These are phyloP conservation scores for Drosophila demipolita DNA, from an alignment of 2,888 invertebrate genomes.

Conservation along the genomic window DNA sequence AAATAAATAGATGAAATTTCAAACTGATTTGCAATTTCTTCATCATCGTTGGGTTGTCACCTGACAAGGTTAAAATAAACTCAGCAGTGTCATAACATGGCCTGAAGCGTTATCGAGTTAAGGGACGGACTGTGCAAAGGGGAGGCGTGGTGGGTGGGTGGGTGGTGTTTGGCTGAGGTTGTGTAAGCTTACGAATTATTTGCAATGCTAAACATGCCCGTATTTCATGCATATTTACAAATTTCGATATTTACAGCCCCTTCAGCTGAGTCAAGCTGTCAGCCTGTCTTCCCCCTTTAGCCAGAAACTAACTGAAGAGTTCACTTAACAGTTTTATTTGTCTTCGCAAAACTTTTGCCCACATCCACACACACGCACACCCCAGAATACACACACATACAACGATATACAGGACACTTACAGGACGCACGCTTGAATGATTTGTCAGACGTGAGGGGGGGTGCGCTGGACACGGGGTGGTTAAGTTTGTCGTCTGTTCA, in stretches of 20 bases:
- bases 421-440: constrained; percentile 62
- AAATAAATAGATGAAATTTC: not conserved
- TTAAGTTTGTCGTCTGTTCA: constrained; percentile 33
- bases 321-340: constrained; percentile 80
- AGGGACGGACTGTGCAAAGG: not conserved
- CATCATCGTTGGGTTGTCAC: not conserved
- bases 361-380: constrained; percentile 18
- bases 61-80: constrained; percentile 12
- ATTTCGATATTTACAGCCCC: constrained; percentile 77
- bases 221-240: constrained; percentile 80
- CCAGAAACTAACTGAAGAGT: constrained; percentile 70
- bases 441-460: constrained; percentile 47
- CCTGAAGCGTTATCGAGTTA: constrained; percentile 5
- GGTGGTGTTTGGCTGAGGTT: no score
- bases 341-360: constrained; percentile 74
- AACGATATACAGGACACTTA: constrained; percentile 28
- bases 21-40: not conserved
- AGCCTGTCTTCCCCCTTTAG: constrained; percentile 31
- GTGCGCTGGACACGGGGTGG: not conserved
- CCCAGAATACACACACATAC: constrained; percentile 3
- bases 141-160: no score
- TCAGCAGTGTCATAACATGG: constrained; percentile 3
- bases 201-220: constrained; percentile 79
- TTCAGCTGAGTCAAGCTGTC: constrained; percentile 18
- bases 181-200: constrained; percentile 57